A percentile compares a stretch with the other conserved stretches of the same genome.
Evolutionary conservation across 2,888 invertebrate genomes (phyloP).

Genomic region (Eubasilissa splendida): DNA sequence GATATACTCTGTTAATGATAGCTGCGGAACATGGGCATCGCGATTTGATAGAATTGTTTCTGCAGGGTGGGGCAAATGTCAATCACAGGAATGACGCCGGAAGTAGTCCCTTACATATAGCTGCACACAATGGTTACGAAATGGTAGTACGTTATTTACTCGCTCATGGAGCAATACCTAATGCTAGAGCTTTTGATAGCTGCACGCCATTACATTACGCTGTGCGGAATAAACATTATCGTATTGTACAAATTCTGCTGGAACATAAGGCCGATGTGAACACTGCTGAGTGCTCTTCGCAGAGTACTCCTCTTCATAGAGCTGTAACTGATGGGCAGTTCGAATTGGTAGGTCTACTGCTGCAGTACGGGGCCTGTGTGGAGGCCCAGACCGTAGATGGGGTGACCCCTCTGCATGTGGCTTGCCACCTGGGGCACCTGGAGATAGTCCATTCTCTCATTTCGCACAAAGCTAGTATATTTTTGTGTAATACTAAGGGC

Average conservation of each 20-base stretch:
- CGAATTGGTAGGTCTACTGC: not conserved
- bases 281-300: not conserved
- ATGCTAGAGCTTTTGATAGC: not conserved
- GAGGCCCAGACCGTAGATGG: not conserved
- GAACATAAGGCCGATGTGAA: not conserved
- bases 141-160: not conserved
- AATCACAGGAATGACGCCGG: not conserved
- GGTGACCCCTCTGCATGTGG: not conserved
- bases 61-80: not conserved
- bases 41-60: not conserved
- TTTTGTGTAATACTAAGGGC: not conserved
- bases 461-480: not conserved
- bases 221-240: not conserved
- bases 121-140: slow-evolving; percentile 3
- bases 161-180: not conserved
- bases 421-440: not conserved
- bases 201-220: not conserved
- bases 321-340: not conserved
- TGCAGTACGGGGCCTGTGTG: not conserved
- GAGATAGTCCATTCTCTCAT: not conserved
- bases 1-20: not conserved
- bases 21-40: not conserved
- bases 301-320: not conserved
- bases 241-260: not conserved
- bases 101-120: not conserved